A percentile compares a stretch with the other conserved stretches of the same genome.
These are phyloP conservation scores for Eidolon dupreanum DNA, from an alignment of 2,797 vertebrate species.

Conservation along the genomic window DNA sequence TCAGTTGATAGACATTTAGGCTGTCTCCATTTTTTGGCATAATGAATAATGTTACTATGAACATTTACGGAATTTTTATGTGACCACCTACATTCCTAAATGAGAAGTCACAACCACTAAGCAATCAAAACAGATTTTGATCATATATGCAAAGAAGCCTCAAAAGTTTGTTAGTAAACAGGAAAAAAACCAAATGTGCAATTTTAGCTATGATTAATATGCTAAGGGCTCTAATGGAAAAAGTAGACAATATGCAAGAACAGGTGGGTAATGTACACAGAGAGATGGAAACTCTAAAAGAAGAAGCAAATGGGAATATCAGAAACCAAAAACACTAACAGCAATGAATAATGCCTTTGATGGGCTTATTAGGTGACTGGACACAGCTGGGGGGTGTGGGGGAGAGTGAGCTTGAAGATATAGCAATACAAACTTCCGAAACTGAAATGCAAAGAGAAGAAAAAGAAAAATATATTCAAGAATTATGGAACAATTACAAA, in stretches of 20 bases:
- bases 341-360: background rate
- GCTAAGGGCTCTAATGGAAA: background rate
- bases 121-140: background rate
- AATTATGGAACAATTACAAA: background rate
- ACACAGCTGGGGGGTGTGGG: background rate
- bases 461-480: background rate
- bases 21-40: background rate
- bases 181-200: background rate
- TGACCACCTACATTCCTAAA: background rate
- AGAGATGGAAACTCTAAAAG: background rate
- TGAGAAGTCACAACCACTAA: background rate
- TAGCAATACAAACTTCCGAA: background rate
- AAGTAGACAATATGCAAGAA: background rate
- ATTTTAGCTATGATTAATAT: conserved; percentile 10
- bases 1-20: background rate
- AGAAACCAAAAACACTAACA: background rate
- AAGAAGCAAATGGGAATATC: background rate
- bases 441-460: background rate
- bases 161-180: background rate
- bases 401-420: background rate
- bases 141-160: background rate
- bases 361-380: background rate
- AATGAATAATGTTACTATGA: background rate
- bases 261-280: background rate
- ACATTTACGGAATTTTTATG: background rate